A percentile compares a stretch with the other conserved stretches of the same genome.
Evolutionary conservation across 2,888 invertebrate species (phyloP).

Genomic region (Trachelus stipa): DNA sequence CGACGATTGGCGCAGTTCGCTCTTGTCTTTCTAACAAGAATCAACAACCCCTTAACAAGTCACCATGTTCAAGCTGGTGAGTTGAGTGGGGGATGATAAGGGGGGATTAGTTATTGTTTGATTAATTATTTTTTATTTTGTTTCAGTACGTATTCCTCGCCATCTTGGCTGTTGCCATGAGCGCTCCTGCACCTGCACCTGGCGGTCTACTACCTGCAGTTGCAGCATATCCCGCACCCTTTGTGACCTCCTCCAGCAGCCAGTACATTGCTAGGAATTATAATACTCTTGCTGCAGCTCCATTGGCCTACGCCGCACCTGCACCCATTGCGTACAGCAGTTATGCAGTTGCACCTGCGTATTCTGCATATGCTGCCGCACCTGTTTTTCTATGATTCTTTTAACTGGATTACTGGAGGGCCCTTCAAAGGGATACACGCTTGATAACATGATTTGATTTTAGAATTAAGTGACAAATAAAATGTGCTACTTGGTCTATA

Average conservation of each 20-base stretch:
- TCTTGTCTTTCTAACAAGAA: constrained; percentile 18
- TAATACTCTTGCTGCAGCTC: constrained; percentile 69
- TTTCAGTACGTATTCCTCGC: constrained; percentile 68
- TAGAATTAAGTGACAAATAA: constrained; percentile 3
- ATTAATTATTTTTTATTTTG: constrained; percentile 26
- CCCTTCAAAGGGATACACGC: neutral
- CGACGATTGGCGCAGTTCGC: constrained; percentile 33
- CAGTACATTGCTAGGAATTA: constrained; percentile 72
- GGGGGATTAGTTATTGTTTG: neutral
- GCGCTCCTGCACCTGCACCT: constrained; percentile 62
- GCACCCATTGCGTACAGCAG: constrained; percentile 44
- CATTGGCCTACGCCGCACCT: constrained; percentile 63
- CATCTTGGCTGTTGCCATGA: constrained; percentile 70
- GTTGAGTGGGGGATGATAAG: constrained; percentile 35
- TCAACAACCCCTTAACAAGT: constrained; percentile 30
- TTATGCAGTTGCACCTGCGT: constrained; percentile 49
- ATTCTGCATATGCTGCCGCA: constrained; percentile 28
- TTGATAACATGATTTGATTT: constrained; percentile 3
- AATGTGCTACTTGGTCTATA: neutral
- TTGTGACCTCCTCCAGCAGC: constrained; percentile 73
- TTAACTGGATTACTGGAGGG: neutral
- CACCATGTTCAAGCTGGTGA: constrained; percentile 69
- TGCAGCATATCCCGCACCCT: constrained; percentile 57
- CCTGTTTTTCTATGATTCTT: neutral
- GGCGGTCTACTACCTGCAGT: constrained; percentile 44